Conservation (phyloP, 2,888 invertebrate species). For the Endotricha flammealis region DNA sequence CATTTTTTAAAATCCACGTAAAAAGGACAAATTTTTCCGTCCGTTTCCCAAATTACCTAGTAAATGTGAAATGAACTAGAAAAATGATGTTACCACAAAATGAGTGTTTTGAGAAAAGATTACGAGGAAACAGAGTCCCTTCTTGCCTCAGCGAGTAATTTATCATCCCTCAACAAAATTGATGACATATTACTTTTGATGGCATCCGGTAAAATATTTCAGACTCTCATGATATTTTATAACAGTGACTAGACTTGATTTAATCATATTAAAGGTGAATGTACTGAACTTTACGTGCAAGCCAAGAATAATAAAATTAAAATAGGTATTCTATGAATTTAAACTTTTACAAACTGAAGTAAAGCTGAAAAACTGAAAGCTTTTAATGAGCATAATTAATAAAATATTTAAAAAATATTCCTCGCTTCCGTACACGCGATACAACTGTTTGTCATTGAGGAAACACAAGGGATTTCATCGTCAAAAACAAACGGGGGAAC, state of each 20-base stretch:
- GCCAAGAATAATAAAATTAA: no score
- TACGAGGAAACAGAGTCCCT: constrained; percentile 24
- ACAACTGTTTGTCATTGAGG: constrained; percentile 40
- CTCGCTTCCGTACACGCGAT: constrained; percentile 43
- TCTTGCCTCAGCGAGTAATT: constrained; percentile 27
- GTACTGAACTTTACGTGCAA: constrained; percentile 4
- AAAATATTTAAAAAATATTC: no score
- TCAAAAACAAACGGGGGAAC: constrained; percentile 42
- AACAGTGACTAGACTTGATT: no score
- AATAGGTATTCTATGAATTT: no score
- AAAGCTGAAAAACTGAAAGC: no score
- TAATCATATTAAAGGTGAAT: constrained; percentile 1
- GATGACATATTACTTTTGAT: constrained; percentile 22
- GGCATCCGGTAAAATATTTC: constrained; percentile 26
- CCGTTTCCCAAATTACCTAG: constrained; percentile 26
- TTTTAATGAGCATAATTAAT: no score
- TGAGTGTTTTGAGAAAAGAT: constrained; percentile 29
- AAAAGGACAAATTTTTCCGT: constrained; percentile 16
- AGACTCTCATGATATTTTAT: constrained; percentile 12
- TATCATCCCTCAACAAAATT: constrained; percentile 39
- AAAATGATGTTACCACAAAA: constrained; percentile 31
- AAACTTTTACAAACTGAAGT: no score
- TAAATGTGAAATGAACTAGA: constrained; percentile 33
- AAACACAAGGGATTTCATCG: constrained; percentile 42
- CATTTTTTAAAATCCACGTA: constrained; percentile 20